Evolutionary conservation across 2,888 invertebrate species (phyloP).

Genomic region (Noctuana brunneofusca): DNA sequence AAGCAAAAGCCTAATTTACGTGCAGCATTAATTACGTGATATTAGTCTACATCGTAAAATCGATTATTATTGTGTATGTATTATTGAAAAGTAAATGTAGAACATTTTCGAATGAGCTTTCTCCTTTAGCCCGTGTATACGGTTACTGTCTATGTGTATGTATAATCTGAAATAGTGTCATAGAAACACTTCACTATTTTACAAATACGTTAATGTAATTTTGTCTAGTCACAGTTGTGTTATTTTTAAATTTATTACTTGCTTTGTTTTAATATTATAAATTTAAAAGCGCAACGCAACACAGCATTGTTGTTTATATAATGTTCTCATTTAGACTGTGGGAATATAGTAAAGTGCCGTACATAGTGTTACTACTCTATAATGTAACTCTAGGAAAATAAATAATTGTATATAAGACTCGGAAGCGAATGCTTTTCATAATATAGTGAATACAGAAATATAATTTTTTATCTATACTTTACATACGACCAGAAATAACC

Average conservation of each 20-base stretch:
- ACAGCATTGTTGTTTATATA: constrained; percentile 50
- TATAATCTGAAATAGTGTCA: constrained; percentile 53
- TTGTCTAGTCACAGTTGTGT: constrained; percentile 37
- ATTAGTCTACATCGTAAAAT: constrained; percentile 50
- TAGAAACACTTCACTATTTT: constrained; percentile 55
- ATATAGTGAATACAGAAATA: too few species aligned
- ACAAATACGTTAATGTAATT: constrained; percentile 37
- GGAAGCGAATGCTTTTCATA: background rate
- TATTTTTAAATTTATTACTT: constrained; percentile 22
- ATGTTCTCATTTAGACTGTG: constrained; percentile 55
- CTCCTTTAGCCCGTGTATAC: constrained; percentile 75
- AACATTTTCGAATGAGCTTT: constrained; percentile 77
- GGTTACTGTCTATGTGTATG: constrained; percentile 42
- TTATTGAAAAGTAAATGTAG: constrained; percentile 53
- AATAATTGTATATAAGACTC: constrained; percentile 11
- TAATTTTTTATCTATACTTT: too few species aligned
- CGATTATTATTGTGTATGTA: constrained; percentile 4
- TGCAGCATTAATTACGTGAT: constrained; percentile 59
- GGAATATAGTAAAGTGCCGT: constrained; percentile 48
- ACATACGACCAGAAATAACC: too few species aligned
- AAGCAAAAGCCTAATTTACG: constrained; percentile 55
- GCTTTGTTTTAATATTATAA: constrained; percentile 8
- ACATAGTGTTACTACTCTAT: constrained; percentile 42
- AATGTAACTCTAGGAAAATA: constrained; percentile 6
- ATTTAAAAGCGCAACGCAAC: constrained; percentile 38